Evolutionary conservation across 2,113 vertebrate genomes (phyloP).

Genomic region (Aspidoscelis tigris): DNA sequence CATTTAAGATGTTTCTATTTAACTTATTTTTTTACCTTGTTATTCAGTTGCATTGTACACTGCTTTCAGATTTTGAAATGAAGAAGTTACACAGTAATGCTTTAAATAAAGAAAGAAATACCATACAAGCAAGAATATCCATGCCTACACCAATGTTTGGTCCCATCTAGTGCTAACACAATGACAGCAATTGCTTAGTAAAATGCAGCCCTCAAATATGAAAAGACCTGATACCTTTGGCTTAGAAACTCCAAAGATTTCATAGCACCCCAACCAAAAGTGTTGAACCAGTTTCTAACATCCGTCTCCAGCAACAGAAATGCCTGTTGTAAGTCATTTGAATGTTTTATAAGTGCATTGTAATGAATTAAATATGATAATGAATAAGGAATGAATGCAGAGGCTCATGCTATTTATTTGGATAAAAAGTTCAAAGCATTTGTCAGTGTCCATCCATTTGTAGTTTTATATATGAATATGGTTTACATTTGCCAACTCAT

Average conservation of each 20-base stretch:
- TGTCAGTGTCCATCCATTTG: slow-evolving; percentile 8
- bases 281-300: neutral
- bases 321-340: neutral
- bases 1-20: too few relatives aligned
- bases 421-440: slow-evolving; percentile 23
- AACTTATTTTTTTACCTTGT: too few relatives aligned
- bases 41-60: too few relatives aligned
- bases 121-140: too few relatives aligned
- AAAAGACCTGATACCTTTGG: too few relatives aligned
- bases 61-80: too few relatives aligned
- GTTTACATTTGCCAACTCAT: slow-evolving; percentile 1
- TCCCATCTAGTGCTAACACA: too few relatives aligned
- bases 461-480: neutral
- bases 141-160: too few relatives aligned
- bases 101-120: too few relatives aligned
- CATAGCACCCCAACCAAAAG: neutral
- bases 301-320: fast-evolving
- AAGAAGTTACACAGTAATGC: too few relatives aligned
- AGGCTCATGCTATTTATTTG: slow-evolving; percentile 18
- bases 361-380: slow-evolving; percentile 30
- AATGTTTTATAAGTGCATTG: slow-evolving; percentile 2
- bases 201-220: too few relatives aligned
- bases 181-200: too few relatives aligned
- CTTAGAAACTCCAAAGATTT: neutral
- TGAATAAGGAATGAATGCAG: slow-evolving; percentile 10